Conservation (phyloP, 2,888 invertebrate species). For the Electrophaes corylata region DNA sequence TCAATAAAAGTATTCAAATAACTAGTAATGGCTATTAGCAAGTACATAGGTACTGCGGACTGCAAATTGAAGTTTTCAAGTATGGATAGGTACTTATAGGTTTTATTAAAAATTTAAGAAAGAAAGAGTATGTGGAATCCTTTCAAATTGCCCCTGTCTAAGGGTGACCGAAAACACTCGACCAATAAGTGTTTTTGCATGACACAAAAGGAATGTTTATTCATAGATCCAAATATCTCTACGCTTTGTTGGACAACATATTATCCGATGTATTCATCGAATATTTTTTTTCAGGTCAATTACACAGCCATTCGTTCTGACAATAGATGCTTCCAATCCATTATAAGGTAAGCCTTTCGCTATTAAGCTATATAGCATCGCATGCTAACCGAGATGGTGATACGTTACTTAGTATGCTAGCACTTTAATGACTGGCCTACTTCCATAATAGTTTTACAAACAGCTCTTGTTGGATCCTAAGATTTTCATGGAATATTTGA, state of each 20-base stretch:
- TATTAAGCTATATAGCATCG: slow-evolving; percentile 30
- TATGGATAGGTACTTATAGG: no score
- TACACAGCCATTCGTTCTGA: slow-evolving; percentile 53
- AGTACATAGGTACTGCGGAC: no score
- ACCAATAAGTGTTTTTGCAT: neutral
- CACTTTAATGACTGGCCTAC: slow-evolving; percentile 38
- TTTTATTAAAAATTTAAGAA: no score
- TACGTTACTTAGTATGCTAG: slow-evolving; percentile 11
- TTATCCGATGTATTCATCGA: slow-evolving; percentile 25
- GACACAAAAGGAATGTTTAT: neutral
- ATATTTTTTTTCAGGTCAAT: slow-evolving; percentile 68
- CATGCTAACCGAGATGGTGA: slow-evolving; percentile 27
- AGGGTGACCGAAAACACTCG: neutral
- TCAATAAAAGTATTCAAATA: neutral
- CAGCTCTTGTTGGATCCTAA: slow-evolving; percentile 15
- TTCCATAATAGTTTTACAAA: slow-evolving; percentile 28
- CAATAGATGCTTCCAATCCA: slow-evolving; percentile 51
- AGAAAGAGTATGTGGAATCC: no score
- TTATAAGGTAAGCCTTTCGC: slow-evolving; percentile 52
- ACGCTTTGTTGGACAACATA: slow-evolving; percentile 5
- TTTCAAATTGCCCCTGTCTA: neutral
- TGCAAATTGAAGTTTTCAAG: no score
- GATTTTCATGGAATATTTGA: slow-evolving; percentile 16
- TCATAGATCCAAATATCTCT: neutral
- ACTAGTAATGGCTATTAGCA: neutral